Evolutionary conservation across 2,113 vertebrate species (phyloP).

Genomic region (Dipodomys spectabilis): DNA sequence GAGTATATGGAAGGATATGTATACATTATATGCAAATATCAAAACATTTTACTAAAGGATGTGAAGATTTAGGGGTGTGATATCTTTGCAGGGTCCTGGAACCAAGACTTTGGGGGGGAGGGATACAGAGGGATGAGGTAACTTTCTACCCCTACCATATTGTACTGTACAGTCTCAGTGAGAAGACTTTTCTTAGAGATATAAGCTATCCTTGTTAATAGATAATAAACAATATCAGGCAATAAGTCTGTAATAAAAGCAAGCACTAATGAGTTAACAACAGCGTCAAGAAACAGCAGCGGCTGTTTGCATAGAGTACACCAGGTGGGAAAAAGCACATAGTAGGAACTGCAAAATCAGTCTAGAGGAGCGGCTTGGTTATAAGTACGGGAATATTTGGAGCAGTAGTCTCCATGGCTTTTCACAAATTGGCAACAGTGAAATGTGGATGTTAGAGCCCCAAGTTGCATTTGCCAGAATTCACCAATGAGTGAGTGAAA

Average conservation of each 20-base stretch:
- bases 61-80: background rate
- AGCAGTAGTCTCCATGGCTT: background rate
- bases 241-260: background rate
- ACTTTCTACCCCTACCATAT: no score
- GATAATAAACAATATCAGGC: background rate
- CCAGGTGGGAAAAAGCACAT: background rate
- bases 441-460: background rate
- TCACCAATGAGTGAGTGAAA: conserved; percentile 5
- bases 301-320: background rate
- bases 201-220: background rate
- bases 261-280: background rate
- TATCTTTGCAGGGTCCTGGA: background rate
- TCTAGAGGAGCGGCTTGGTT: background rate
- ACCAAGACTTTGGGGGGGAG: background rate
- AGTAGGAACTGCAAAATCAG: background rate
- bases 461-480: background rate
- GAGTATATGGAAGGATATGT: background rate
- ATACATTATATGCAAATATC: background rate
- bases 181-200: background rate
- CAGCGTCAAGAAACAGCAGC: background rate
- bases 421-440: background rate
- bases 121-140: background rate
- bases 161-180: background rate
- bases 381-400: background rate
- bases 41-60: background rate